Evolutionary conservation across 2,797 vertebrate genomes (phyloP), one percentile per base, ranked within the genome.

Genomic region (Etheostoma nigrum): DNA sequence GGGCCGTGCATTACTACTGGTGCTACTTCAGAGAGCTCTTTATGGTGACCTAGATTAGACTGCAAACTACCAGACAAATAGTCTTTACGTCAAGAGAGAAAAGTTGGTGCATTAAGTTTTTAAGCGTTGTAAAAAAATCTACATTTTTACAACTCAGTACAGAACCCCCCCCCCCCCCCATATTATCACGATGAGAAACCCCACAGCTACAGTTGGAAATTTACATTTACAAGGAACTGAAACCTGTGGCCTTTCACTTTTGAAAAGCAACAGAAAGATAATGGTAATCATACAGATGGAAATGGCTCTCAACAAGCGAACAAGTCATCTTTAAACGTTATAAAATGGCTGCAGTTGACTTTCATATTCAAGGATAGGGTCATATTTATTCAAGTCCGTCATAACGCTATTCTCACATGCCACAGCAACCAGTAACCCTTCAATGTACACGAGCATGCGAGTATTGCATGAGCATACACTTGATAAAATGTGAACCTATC

Each of bases 171-270:
- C 14, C 19, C n/a, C 48, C 21, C 33, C 9, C 23, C 40, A n/a
- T 40, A 6, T n/a, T 25, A 18, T 45, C 19, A 4, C 57, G 1
- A 52, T 13, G 67, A 73, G 60, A 76, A 85, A 67, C 58, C 23
- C 42, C 74, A 70, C 40, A 44, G 45, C 70, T 55, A 71, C 80
- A 64, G 71, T 72, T 79, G 21, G 36, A 79, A 64, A 79, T 84
- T 89, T 71, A 71, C 74, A 88, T 74, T 78, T 27, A 69, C 14
- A 60, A 68, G 92, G 92, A 92, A 93, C 78, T 88, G 92, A 94
- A 94, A 95, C 86, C 66, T 51, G 61, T 9, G 12, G 69, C 80
- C 81, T 91, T 93, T 92, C 80, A 86, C 81, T 75, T 82, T 74
- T 79, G 21, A 76, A 53, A 79, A 30, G n/a, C 30, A 25, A 21